Conservation (phyloP, 2,888 invertebrate species). For the Sarcophaga variegata region DNA sequence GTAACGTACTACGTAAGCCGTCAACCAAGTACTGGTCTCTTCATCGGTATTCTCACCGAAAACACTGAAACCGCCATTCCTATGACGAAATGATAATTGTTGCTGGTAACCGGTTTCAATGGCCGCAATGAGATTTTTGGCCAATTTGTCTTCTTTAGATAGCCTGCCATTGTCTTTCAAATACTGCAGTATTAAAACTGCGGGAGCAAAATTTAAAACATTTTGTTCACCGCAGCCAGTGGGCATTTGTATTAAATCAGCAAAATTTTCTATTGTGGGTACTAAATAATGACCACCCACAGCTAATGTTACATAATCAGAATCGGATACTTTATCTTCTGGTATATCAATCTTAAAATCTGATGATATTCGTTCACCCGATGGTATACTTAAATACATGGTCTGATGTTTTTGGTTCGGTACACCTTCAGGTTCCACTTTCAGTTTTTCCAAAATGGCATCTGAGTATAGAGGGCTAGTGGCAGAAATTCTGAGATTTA, state of each 20-base stretch:
- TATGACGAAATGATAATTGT: constrained; percentile 87
- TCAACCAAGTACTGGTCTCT: constrained; percentile 88
- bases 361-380: not conserved
- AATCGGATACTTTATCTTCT: constrained; percentile 85
- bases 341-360: constrained; percentile 84
- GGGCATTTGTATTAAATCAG: constrained; percentile 26
- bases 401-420: constrained; percentile 78
- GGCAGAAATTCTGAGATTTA: constrained; percentile 88
- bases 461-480: constrained; percentile 81
- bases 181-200: constrained; percentile 80
- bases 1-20: constrained; percentile 90
- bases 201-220: constrained; percentile 86
- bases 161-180: constrained; percentile 79
- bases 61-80: constrained; percentile 89
- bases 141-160: not conserved
- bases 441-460: constrained; percentile 84
- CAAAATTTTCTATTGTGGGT: constrained; percentile 27
- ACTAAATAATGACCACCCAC: constrained; percentile 44
- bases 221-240: constrained; percentile 89
- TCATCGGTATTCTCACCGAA: constrained; percentile 85
- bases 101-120: constrained; percentile 86
- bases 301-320: constrained; percentile 86
- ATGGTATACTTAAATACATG: not conserved
- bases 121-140: constrained; percentile 75
- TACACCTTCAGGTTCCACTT: constrained; percentile 88